Percentiles rank a stretch among this genome's conserved stretches.
These are phyloP conservation scores for Echeneis naucrates DNA, from an alignment of 2,797 vertebrate species.

Conservation along the genomic window DNA sequence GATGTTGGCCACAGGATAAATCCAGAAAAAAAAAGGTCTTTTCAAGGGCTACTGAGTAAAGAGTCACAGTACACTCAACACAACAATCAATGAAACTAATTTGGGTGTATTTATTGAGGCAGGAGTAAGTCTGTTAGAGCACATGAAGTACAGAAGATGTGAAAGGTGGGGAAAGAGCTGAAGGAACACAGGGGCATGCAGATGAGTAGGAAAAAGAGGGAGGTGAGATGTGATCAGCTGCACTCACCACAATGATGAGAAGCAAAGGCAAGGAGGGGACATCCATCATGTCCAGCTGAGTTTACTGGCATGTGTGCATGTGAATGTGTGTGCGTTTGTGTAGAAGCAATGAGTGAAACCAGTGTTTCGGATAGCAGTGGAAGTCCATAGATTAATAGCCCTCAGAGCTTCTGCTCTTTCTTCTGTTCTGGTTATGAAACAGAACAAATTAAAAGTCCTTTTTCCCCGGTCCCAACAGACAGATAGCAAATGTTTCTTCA, in stretches of 20 bases:
- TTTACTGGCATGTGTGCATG: slow-evolving; percentile 12
- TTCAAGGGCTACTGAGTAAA: slow-evolving; percentile 26
- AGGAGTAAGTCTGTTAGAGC: slow-evolving; percentile 42
- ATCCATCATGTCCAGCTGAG: slow-evolving; percentile 75
- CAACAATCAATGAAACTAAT: slow-evolving; percentile 63
- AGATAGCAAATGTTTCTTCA: slow-evolving; percentile 43
- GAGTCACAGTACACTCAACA: slow-evolving; percentile 39
- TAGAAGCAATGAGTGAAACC: slow-evolving; percentile 33
- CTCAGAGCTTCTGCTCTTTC: slow-evolving; percentile 52
- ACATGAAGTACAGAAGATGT: slow-evolving; percentile 42
- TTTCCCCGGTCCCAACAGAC: slow-evolving; percentile 33
- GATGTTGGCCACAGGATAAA: slow-evolving; percentile 28
- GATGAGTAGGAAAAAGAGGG: slow-evolving; percentile 32
- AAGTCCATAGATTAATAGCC: slow-evolving; percentile 77
- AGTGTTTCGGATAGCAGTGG: slow-evolving; percentile 48
- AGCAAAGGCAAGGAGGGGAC: slow-evolving; percentile 53
- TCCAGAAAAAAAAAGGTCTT: slow-evolving; percentile 29
- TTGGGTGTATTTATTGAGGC: slow-evolving; percentile 57
- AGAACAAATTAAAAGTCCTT: slow-evolving; percentile 80
- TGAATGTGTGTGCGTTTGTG: slow-evolving; percentile 15
- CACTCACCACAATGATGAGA: slow-evolving; percentile 66
- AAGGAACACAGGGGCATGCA: slow-evolving; percentile 6
- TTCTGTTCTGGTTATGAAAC: slow-evolving; percentile 68
- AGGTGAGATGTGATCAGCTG: slow-evolving; percentile 57
- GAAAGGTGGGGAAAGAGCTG: slow-evolving; percentile 28